These are phyloP conservation scores for Nestor notabilis DNA, from an alignment of 2,113 vertebrate species.

Conservation along the genomic window DNA sequence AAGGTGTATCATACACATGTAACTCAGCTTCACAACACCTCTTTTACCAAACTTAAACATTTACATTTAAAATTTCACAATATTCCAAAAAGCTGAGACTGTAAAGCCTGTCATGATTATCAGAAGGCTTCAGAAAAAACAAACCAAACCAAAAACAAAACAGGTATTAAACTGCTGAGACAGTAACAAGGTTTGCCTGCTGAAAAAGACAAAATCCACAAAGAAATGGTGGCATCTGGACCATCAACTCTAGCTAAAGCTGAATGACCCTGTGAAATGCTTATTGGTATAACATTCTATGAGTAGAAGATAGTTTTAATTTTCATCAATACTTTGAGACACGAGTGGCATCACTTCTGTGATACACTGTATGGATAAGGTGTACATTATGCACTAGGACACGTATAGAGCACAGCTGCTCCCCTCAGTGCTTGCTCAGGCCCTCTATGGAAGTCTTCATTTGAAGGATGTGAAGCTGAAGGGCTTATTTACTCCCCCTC, in stretches of 20 bases:
- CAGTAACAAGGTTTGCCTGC: background rate
- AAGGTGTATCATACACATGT: rapidly evolving
- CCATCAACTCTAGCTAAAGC: background rate
- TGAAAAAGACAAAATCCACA: background rate
- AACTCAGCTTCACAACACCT: background rate
- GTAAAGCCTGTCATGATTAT: background rate
- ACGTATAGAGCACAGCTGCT: rapidly evolving
- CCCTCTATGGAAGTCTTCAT: background rate
- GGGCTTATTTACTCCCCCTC: background rate
- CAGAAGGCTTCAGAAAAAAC: background rate
- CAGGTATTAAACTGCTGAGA: background rate
- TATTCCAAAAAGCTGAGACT: background rate
- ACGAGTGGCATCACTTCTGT: background rate
- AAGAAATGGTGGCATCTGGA: background rate
- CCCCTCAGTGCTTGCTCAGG: background rate
- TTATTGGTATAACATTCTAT: no score
- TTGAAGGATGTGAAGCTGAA: background rate
- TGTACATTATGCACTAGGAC: background rate
- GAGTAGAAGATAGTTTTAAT: background rate
- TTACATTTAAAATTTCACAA: background rate
- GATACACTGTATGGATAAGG: background rate
- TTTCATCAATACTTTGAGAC: background rate
- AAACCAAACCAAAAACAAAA: background rate
- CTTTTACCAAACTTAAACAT: background rate
- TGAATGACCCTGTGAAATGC: background rate